Conservation (phyloP, 2,113 vertebrate genomes). For the Neolamprologus sp. region DNA sequence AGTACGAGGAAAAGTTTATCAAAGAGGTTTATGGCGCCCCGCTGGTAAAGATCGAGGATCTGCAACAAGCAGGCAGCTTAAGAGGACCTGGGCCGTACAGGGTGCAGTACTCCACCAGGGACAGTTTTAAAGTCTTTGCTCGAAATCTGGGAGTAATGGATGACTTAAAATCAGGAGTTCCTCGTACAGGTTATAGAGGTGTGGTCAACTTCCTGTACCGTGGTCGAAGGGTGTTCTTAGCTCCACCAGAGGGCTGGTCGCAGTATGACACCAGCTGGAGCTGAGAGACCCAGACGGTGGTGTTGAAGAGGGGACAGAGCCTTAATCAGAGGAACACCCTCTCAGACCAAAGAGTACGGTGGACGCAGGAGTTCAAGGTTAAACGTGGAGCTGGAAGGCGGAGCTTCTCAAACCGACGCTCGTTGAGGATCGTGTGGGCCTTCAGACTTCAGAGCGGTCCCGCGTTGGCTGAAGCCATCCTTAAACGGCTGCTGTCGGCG, state of each 20-base stretch:
- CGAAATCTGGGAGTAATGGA: conserved; percentile 90
- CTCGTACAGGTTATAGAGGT: conserved; percentile 88
- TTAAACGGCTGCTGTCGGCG: conserved; percentile 1
- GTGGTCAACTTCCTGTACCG: conserved; percentile 83
- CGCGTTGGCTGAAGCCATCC: not conserved
- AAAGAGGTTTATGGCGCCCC: conserved; percentile 74
- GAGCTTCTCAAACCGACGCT: not conserved
- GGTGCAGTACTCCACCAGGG: conserved; percentile 82
- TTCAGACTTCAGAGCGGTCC: not conserved
- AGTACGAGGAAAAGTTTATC: conserved; percentile 74
- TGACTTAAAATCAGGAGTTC: conserved; percentile 91
- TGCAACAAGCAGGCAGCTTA: conserved; percentile 71
- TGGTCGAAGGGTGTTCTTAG: conserved; percentile 83
- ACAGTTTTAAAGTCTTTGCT: conserved; percentile 88
- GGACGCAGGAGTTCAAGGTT: not conserved
- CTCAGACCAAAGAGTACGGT: conserved; percentile 69
- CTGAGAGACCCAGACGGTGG: conserved; percentile 44
- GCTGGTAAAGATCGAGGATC: conserved; percentile 73
- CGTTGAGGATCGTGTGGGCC: not conserved
- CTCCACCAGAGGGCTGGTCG: conserved; percentile 81
- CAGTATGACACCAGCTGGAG: conserved; percentile 89
- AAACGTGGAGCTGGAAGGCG: not conserved
- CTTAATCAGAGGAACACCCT: conserved; percentile 35
- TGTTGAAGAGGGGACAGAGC: conserved; percentile 1
- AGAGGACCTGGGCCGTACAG: conserved; percentile 72